Conservation (phyloP, 2,113 vertebrate species). For the Puntigrus tetrazona region DNA sequence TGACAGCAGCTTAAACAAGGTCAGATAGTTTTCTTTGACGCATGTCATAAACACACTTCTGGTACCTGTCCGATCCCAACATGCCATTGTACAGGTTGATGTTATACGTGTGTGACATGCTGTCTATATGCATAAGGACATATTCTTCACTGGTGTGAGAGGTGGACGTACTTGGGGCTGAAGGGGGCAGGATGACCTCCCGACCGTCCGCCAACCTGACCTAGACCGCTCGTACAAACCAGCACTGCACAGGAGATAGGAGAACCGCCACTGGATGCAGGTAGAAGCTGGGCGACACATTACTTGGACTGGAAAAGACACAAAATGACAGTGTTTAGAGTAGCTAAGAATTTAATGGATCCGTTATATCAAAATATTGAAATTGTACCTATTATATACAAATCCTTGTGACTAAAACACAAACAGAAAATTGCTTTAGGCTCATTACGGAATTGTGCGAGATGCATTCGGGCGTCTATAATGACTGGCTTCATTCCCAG, state of each 20-base stretch:
- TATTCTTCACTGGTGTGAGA: conserved; percentile 56
- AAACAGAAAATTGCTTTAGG: conserved; percentile 1
- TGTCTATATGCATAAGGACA: conserved; percentile 65
- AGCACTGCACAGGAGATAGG: not conserved
- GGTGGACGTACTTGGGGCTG: not conserved
- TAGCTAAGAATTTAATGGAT: not conserved
- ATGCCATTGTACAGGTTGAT: conserved; percentile 6
- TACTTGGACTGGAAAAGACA: not conserved
- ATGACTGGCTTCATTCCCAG: conserved; percentile 22
- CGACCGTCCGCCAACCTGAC: not conserved
- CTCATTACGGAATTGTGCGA: conserved; percentile 2
- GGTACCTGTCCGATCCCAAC: conserved; percentile 8
- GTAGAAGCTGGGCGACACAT: conserved; percentile 24
- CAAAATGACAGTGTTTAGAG: not conserved
- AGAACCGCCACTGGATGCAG: not conserved
- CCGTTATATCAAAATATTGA: not conserved
- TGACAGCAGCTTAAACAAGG: conserved; percentile 14
- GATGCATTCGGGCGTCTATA: conserved; percentile 28
- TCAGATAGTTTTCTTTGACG: conserved; percentile 26
- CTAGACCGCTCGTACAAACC: not conserved
- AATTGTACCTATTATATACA: not conserved
- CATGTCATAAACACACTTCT: conserved; percentile 44
- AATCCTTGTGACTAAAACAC: conserved; percentile 6
- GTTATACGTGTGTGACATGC: conserved; percentile 61
- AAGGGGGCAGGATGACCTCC: not conserved